Evolutionary conservation across 2,797 vertebrate species (phyloP).

Genomic region (Pteropus rufus): DNA sequence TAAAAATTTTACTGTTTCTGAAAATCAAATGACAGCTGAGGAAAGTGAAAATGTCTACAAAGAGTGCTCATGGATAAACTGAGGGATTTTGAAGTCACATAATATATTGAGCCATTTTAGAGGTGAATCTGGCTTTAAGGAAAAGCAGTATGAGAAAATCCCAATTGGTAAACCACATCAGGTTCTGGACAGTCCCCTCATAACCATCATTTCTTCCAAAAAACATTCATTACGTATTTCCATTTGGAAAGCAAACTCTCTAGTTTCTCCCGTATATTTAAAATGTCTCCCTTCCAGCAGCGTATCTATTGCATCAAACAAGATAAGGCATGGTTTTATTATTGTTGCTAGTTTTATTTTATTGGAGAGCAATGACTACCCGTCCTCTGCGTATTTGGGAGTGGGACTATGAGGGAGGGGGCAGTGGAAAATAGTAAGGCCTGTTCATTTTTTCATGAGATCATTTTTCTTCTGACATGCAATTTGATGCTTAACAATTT

Average conservation of each 20-base stretch:
- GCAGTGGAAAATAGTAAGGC: conserved; percentile 13
- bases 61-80: background rate
- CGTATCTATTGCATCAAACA: background rate
- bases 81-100: background rate
- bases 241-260: background rate
- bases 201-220: background rate
- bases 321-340: conserved; percentile 28
- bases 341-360: conserved; percentile 49
- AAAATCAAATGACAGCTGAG: conserved; percentile 39
- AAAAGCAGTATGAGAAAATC: background rate
- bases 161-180: background rate
- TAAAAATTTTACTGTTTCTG: conserved; percentile 24
- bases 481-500: conserved; percentile 74
- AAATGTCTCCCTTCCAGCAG: background rate
- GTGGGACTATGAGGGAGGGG: background rate
- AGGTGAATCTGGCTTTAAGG: background rate
- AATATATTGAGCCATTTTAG: background rate
- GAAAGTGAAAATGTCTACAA: conserved; percentile 19
- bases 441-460: conserved; percentile 72
- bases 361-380: conserved; percentile 10
- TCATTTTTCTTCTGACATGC: conserved; percentile 66
- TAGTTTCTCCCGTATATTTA: background rate
- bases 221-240: background rate
- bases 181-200: background rate
- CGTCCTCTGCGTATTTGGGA: background rate